Evolutionary conservation across 2,113 vertebrate species (phyloP).

Genomic region (Triplophysa dalaica): DNA sequence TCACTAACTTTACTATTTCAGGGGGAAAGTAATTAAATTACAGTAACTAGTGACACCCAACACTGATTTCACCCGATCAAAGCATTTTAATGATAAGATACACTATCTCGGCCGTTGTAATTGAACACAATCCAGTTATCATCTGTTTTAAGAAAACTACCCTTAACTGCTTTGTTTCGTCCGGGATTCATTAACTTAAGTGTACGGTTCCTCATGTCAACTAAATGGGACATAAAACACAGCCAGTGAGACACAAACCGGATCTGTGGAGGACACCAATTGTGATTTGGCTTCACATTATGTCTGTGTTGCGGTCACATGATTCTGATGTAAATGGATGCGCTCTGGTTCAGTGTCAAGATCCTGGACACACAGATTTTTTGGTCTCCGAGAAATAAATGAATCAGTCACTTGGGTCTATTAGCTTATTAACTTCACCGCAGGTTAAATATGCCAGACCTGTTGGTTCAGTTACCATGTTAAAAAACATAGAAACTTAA

Average conservation of each 20-base stretch:
- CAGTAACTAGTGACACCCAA: too few relatives aligned
- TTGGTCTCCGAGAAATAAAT: slow-evolving; percentile 6
- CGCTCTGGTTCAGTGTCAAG: slow-evolving; percentile 44
- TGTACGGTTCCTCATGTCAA: slow-evolving; percentile 41
- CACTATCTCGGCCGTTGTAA: background rate
- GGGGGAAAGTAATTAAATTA: too few relatives aligned
- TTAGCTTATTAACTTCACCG: background rate
- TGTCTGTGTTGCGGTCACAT: slow-evolving; percentile 39
- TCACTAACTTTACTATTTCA: too few relatives aligned
- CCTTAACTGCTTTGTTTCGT: slow-evolving; percentile 1
- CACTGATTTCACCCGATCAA: background rate
- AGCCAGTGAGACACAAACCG: slow-evolving; percentile 40
- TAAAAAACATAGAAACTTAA: background rate
- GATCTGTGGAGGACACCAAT: slow-evolving; percentile 49
- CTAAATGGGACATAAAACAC: slow-evolving; percentile 60
- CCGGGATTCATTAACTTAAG: slow-evolving; percentile 6
- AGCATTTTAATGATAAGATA: background rate
- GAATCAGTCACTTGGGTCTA: background rate
- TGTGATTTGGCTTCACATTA: slow-evolving; percentile 33
- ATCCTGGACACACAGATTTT: background rate
- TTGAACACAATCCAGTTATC: slow-evolving; percentile 24
- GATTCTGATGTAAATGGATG: slow-evolving; percentile 60
- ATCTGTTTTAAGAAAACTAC: slow-evolving; percentile 42
- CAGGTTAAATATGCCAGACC: background rate
- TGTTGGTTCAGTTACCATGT: background rate